Conservation (phyloP, 2,113 vertebrate species). For the Hippotragus niger region DNA sequence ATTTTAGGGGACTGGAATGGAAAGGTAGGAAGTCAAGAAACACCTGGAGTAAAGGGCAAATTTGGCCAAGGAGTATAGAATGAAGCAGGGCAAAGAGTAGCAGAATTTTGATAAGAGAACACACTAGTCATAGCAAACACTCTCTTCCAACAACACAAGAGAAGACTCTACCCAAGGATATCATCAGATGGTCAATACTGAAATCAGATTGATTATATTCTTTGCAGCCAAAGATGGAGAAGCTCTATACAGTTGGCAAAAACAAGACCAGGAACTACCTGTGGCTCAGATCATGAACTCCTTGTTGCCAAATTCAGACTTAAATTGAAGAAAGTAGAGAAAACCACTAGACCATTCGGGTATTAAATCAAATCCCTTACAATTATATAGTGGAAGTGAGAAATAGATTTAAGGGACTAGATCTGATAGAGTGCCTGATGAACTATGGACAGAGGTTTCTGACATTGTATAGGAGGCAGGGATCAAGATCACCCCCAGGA, state of each 20-base stretch:
- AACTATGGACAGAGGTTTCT: not conserved
- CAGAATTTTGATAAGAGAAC: not conserved
- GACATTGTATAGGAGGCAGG: not conserved
- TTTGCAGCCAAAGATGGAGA: not conserved
- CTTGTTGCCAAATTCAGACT: not conserved
- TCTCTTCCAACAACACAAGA: not conserved
- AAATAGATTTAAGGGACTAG: not conserved
- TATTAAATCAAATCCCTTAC: not conserved
- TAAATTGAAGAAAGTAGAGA: not conserved
- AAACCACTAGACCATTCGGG: not conserved
- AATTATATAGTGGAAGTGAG: not conserved
- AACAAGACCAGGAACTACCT: not conserved
- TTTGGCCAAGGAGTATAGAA: not conserved
- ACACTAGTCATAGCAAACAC: not conserved
- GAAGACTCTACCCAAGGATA: not conserved
- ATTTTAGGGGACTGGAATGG: not conserved
- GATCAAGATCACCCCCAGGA: not conserved
- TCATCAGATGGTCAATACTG: not conserved
- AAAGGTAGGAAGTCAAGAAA: not conserved
- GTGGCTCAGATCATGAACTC: not conserved
- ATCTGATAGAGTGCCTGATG: not conserved
- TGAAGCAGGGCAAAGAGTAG: not conserved
- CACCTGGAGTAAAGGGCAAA: not conserved
- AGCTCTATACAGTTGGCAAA: not conserved
- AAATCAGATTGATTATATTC: not conserved